Base-by-base conservation (phyloP, 2,113 vertebrate genomes). In the Morone chrysops region DNA sequence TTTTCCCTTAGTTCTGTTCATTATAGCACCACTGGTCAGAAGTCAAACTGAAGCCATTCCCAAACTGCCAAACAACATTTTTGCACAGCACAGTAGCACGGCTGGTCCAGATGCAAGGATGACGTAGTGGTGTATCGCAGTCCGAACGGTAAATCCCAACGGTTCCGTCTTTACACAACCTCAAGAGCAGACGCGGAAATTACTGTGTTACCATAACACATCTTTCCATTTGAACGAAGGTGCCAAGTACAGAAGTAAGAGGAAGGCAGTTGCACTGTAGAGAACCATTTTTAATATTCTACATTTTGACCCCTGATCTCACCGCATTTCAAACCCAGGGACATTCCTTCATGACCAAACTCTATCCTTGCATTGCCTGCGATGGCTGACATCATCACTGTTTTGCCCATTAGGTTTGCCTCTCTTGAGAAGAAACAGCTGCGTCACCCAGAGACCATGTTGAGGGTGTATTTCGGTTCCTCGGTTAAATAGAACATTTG, bases 351-450 rank as follows among this genome's bases (percentile, higher is more conserved):
- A 0, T 3, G 17, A 56, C 81, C 75, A 57, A 56, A 69, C 40
- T 47, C 59, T 50, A 9, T 54, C 70, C 45, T 45, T 5, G 25
- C 31, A 1, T 59, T 31, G 69, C 63, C 79, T 38, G 43, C 13
- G 62, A 74, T 13, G 70, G 36, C 70, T 91, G 83, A 90, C 90
- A 70, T 90, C 83, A 86, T 78, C 79, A 13, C 75, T 80, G 85
- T 70, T 90, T 87, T 69, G 70, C 62, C 56, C 78, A 70, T 87
- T 84, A 80, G 36, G 47, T 82, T 80, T 18, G 38, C 53, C 11
- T 82, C 31, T 78, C 43, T 51, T 81, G 82, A 92, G 84, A 66
- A 84, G 87, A 93, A 92, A 87, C 87, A 68, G 84, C 91, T 84
- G 84, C 71, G 67, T 90, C 86, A 85, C 75, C 70, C 78, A 71